phyloP scores from a whole-genome alignment of 37 sponge, comb jelly and placozoan genomes.

The Dysidea cf. avara region DNA sequence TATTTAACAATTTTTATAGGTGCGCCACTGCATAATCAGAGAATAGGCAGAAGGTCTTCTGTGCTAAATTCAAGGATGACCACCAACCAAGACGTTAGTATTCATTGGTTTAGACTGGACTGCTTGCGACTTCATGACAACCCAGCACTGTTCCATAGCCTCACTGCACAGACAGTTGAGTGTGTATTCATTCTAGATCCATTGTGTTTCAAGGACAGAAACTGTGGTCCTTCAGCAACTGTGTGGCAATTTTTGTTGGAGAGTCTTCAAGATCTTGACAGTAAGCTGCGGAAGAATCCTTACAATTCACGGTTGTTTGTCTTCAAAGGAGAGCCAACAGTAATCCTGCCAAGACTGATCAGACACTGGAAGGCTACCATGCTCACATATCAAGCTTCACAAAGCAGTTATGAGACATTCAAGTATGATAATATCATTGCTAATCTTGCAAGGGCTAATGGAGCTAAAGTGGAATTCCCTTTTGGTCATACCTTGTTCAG shows the following conservation, averaged over 20 bases:
- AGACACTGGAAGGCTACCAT: constrained; percentile 46
- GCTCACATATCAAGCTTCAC: constrained; percentile 62
- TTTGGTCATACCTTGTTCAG: constrained; percentile 73
- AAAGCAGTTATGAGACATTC: constrained; percentile 38
- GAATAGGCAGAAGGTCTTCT: too few species aligned
- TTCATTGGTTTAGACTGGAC: constrained; percentile 74
- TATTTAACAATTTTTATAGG: too few species aligned
- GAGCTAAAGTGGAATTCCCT: constrained; percentile 13
- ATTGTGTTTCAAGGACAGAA: constrained; percentile 47
- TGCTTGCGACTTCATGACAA: constrained; percentile 79
- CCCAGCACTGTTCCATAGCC: constrained; percentile 63
- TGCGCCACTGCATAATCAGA: too few species aligned
- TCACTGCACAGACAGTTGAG: constrained; percentile 16
- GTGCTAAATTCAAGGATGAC: too few species aligned
- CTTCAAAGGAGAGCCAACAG: constrained; percentile 41
- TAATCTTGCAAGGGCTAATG: constrained; percentile 4
- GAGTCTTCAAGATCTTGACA: constrained; percentile 65
- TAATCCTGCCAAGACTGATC: constrained; percentile 35
- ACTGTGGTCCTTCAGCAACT: constrained; percentile 46
- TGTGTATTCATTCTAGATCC: constrained; percentile 57
- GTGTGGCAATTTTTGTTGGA: constrained; percentile 70
- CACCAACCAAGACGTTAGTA: too few species aligned
- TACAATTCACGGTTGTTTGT: too few species aligned
- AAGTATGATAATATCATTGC: constrained; percentile 62
- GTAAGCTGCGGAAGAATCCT: constrained; percentile 53